A percentile compares a stretch with the other conserved stretches of the same genome.
phyloP scores from a whole-genome alignment of 2,888 invertebrate genomes.

The Slavum lentiscoides region DNA sequence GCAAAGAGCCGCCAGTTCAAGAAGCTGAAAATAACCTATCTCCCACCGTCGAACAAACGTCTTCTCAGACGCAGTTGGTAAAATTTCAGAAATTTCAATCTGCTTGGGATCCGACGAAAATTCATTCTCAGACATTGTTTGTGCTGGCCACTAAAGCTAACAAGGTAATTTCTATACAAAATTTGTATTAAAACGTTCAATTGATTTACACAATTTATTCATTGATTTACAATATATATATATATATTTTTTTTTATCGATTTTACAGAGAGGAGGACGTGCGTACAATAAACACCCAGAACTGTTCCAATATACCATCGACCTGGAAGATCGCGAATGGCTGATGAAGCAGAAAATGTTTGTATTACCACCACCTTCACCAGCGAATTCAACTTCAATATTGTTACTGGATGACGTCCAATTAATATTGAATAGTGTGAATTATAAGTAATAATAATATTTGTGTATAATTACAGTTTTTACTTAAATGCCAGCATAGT shows the following conservation, averaged over 20 bases:
- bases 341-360: slow-evolving; percentile 74
- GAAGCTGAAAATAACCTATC: slow-evolving; percentile 32
- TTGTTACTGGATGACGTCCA: slow-evolving; percentile 78
- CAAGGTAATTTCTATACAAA: slow-evolving; percentile 55
- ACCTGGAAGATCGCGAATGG: slow-evolving; percentile 81
- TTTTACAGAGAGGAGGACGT: slow-evolving; percentile 64
- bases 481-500: not conserved
- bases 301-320: slow-evolving; percentile 75
- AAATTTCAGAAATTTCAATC: slow-evolving; percentile 50
- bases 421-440: slow-evolving; percentile 73
- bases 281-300: slow-evolving; percentile 68
- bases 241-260: not conserved
- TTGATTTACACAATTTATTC: not conserved
- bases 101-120: slow-evolving; percentile 67
- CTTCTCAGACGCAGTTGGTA: slow-evolving; percentile 26
- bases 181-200: not conserved
- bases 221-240: too few species aligned
- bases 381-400: slow-evolving; percentile 63
- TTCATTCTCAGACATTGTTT: slow-evolving; percentile 73
- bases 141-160: slow-evolving; percentile 65
- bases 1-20: slow-evolving; percentile 39
- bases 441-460: slow-evolving; percentile 63
- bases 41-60: slow-evolving; percentile 36
- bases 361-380: slow-evolving; percentile 54
- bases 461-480: too few species aligned